These are phyloP conservation scores for Drosophila ercepeae DNA, from an alignment of 1,140 invertebrate species.

Conservation along the genomic window DNA sequence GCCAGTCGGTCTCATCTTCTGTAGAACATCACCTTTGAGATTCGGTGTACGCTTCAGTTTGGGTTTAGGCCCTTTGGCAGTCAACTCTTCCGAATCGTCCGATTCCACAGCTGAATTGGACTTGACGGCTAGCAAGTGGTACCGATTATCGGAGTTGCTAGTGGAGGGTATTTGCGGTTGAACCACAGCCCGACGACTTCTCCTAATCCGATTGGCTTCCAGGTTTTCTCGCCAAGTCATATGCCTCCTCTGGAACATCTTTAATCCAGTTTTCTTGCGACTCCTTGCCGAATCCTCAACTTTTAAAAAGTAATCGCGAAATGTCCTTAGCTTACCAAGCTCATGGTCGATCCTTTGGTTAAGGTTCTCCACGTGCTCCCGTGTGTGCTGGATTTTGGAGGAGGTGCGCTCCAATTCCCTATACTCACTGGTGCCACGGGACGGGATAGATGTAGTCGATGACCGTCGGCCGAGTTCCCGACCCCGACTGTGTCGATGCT, in stretches of 20 bases:
- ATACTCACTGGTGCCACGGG: neutral
- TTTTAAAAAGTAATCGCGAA: conserved; percentile 8
- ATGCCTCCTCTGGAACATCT: neutral
- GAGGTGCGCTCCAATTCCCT: neutral
- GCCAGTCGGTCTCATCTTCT: neutral
- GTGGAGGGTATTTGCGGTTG: neutral
- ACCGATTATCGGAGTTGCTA: neutral
- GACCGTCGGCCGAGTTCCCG: conserved; percentile 13
- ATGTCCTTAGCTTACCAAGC: conserved; percentile 35
- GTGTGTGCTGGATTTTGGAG: conserved; percentile 20
- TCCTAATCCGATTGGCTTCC: neutral
- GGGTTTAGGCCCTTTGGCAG: too few species aligned
- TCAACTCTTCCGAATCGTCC: neutral
- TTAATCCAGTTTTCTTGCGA: neutral
- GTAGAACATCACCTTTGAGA: neutral
- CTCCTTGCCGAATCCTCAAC: neutral
- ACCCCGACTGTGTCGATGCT: too few species aligned
- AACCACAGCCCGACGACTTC: neutral
- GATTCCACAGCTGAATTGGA: neutral
- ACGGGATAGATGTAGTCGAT: too few species aligned
- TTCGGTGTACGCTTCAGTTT: neutral
- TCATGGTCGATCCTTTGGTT: conserved; percentile 44
- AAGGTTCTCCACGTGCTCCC: conserved; percentile 13
- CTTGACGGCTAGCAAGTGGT: neutral
- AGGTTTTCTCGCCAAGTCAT: conserved; percentile 9